Conservation (phyloP, 1,140 invertebrate species). For the Saccostrea cuccullata region DNA sequence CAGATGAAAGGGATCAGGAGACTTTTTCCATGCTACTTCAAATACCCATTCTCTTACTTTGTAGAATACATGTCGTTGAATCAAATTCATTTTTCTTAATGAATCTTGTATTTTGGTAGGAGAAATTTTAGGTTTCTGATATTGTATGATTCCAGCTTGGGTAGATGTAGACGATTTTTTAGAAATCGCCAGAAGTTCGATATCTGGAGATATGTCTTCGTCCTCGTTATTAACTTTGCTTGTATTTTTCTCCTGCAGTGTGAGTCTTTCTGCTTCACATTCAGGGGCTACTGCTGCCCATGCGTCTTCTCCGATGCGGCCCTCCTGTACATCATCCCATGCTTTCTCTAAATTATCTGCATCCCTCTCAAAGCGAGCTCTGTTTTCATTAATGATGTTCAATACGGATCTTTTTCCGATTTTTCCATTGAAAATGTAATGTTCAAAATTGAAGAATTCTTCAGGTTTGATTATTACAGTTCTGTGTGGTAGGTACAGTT, state of each 20-base stretch:
- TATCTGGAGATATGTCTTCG: neutral
- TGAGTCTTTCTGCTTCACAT: neutral
- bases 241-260: neutral
- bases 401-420: neutral
- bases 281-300: neutral
- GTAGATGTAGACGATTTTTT: neutral
- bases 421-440: slow-evolving; percentile 33
- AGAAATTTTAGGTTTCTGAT: neutral
- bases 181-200: neutral
- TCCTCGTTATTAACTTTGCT: neutral
- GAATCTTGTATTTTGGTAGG: neutral
- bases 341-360: slow-evolving; percentile 16
- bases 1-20: slow-evolving; percentile 39
- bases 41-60: slow-evolving; percentile 17
- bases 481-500: slow-evolving; percentile 52
- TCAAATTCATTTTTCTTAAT: slow-evolving; percentile 32
- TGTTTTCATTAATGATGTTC: neutral
- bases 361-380: slow-evolving; percentile 21
- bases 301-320: neutral
- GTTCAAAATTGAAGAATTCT: slow-evolving; percentile 39
- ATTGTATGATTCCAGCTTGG: neutral
- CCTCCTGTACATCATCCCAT: neutral
- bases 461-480: slow-evolving; percentile 46
- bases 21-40: slow-evolving; percentile 11
- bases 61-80: slow-evolving; percentile 40